Percentiles rank a stretch among this genome's conserved stretches.
Evolutionary conservation across 2,888 invertebrate genomes (phyloP).

Genomic region (Macrosiphum euphorbiae): DNA sequence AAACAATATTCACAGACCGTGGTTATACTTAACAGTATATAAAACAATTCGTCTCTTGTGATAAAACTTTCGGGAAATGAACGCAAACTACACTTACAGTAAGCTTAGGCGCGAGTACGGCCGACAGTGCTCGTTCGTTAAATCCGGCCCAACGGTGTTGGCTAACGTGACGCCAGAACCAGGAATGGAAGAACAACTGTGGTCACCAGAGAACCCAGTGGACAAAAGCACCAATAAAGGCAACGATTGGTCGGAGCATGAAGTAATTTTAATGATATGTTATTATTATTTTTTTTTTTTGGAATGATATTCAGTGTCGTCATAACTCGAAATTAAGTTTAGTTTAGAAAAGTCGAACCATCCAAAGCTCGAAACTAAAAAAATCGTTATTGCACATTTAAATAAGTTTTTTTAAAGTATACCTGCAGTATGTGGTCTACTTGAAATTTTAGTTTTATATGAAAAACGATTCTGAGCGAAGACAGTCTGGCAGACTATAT

Average conservation of each 20-base stretch:
- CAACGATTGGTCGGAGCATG: conserved; percentile 44
- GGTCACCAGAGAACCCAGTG: conserved; percentile 76
- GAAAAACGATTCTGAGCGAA: no score
- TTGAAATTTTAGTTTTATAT: background rate
- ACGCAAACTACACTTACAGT: conserved; percentile 74
- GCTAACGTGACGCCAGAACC: conserved; percentile 71
- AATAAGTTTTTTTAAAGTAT: background rate
- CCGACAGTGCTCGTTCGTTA: conserved; percentile 78
- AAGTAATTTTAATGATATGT: background rate
- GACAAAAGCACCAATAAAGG: conserved; percentile 70
- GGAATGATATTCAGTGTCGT: background rate
- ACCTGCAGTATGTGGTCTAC: background rate
- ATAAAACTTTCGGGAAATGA: background rate
- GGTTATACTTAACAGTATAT: background rate
- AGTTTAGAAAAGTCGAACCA: background rate
- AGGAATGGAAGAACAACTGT: conserved; percentile 75
- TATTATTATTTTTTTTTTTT: background rate
- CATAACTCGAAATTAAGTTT: background rate
- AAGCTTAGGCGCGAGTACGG: conserved; percentile 82
- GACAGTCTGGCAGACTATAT: no score
- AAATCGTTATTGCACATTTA: background rate
- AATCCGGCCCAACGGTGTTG: conserved; percentile 73
- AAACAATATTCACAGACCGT: background rate
- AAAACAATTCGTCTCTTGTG: background rate
- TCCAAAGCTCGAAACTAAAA: background rate